A percentile compares a stretch with the other conserved stretches of the same genome.
These are phyloP conservation scores for Sialia sialis DNA, from an alignment of 2,113 vertebrate species.

Conservation along the genomic window DNA sequence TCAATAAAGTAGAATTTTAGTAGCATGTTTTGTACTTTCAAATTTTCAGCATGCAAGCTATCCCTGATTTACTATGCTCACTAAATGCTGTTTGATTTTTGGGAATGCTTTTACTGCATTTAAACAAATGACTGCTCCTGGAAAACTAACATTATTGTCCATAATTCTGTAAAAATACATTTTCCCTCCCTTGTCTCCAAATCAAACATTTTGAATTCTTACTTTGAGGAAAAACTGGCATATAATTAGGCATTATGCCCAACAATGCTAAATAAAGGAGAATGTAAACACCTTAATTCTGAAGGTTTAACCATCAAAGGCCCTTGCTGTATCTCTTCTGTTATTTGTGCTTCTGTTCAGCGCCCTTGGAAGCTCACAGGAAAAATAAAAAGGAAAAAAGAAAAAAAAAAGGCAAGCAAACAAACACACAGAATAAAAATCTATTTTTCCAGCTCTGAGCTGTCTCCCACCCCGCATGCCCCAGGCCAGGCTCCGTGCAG, in stretches of 20 bases:
- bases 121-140: constrained; percentile 53
- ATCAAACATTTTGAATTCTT: constrained; percentile 62
- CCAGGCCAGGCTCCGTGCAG: background rate
- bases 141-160: constrained; percentile 57
- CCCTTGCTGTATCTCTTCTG: background rate
- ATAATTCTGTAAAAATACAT: constrained; percentile 53
- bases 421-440: background rate
- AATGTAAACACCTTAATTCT: constrained; percentile 65
- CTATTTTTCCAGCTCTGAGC: background rate
- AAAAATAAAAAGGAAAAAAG: background rate
- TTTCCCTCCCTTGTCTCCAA: constrained; percentile 13
- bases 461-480: background rate
- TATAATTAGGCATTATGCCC: constrained; percentile 63
- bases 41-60: constrained; percentile 47
- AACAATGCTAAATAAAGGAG: constrained; percentile 64
- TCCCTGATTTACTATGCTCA: constrained; percentile 32
- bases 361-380: background rate
- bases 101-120: constrained; percentile 51
- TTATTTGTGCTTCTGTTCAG: background rate
- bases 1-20: constrained; percentile 51
- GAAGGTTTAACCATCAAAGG: constrained; percentile 50
- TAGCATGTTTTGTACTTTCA: constrained; percentile 35
- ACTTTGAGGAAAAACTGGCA: constrained; percentile 58
- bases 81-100: constrained; percentile 58
- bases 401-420: background rate